A percentile compares a stretch with the other conserved stretches of the same genome.
These are phyloP conservation scores for Holcopasites calliopsidis DNA, from an alignment of 1,140 invertebrate species.

Conservation along the genomic window DNA sequence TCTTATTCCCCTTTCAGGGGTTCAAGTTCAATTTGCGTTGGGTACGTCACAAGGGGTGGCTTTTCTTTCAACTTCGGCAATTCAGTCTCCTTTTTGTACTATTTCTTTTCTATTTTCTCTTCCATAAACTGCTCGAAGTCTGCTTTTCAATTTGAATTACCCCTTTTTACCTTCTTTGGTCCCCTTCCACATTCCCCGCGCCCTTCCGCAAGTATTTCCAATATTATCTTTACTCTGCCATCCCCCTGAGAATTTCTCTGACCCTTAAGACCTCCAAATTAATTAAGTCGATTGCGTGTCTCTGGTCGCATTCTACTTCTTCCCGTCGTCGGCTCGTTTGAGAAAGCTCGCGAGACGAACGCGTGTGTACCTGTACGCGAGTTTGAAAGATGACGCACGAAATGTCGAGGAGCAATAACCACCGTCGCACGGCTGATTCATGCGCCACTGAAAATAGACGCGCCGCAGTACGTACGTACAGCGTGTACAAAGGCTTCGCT, in stretches of 20 bases:
- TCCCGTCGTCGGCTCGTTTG: background rate
- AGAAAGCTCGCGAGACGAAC: background rate
- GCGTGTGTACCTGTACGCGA: too few species aligned
- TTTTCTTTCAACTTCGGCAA: background rate
- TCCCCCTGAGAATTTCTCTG: background rate
- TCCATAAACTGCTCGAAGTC: too few species aligned
- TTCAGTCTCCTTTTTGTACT: background rate
- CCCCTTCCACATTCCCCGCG: background rate
- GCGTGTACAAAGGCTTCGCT: constrained; percentile 9
- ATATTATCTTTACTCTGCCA: too few species aligned
- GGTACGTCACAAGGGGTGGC: too few species aligned
- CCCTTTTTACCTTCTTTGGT: too few species aligned
- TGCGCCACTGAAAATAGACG: constrained; percentile 27
- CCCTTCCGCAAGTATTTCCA: too few species aligned
- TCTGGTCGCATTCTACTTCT: too few species aligned
- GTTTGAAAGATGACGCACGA: constrained; percentile 13
- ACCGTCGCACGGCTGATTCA: constrained; percentile 16
- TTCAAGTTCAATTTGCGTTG: too few species aligned
- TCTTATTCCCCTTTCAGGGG: background rate
- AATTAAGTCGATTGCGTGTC: background rate
- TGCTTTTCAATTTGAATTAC: too few species aligned
- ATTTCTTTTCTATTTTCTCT: background rate
- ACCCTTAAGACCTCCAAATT: too few species aligned
- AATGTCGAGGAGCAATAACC: background rate
- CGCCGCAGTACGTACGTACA: background rate